phyloP scores from a whole-genome alignment of 1,140 invertebrate species.

The Pectinophora gossypiella region DNA sequence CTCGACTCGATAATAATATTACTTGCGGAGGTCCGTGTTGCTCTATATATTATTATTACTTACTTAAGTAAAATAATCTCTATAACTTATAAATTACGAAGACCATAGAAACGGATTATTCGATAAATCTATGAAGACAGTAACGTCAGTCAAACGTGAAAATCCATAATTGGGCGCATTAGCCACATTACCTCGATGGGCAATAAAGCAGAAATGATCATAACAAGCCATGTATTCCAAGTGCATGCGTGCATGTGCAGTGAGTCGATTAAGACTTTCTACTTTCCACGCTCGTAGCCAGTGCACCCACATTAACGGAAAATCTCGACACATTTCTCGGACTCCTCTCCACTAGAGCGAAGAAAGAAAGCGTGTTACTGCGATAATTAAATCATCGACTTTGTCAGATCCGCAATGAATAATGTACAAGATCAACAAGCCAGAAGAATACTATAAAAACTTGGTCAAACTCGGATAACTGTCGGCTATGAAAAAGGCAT shows the following conservation, averaged over 20 bases:
- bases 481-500: background rate
- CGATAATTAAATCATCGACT: constrained; percentile 28
- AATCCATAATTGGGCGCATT: background rate
- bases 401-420: background rate
- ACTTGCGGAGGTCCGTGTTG: too few relatives aligned
- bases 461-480: background rate
- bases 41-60: too few relatives aligned
- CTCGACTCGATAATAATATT: too few relatives aligned
- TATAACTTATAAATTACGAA: too few relatives aligned
- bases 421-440: background rate
- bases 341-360: constrained; percentile 57
- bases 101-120: too few relatives aligned
- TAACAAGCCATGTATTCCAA: constrained; percentile 17
- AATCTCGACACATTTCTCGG: constrained; percentile 62
- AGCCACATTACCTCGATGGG: constrained; percentile 27
- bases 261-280: constrained; percentile 67
- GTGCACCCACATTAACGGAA: constrained; percentile 54
- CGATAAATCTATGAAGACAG: too few relatives aligned
- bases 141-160: background rate
- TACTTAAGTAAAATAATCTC: too few relatives aligned
- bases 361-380: constrained; percentile 56
- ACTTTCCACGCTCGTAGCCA: constrained; percentile 60
- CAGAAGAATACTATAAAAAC: background rate
- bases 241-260: constrained; percentile 62
- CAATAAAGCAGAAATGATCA: constrained; percentile 31